These are phyloP conservation scores for Epinephelus lanceolatus DNA, from an alignment of 2,113 vertebrate species.

Conservation along the genomic window DNA sequence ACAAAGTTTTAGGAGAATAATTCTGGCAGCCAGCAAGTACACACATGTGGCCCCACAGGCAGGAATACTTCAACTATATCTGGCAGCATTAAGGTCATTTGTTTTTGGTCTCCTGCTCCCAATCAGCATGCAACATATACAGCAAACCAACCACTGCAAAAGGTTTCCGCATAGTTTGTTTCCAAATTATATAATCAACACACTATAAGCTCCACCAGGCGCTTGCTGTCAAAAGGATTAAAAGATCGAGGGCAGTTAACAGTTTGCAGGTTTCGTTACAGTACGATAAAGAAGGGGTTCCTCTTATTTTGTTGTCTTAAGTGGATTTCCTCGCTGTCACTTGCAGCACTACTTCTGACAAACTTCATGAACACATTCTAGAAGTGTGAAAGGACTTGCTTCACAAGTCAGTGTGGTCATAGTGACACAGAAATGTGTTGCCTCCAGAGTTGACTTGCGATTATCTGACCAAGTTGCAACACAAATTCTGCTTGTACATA, in stretches of 20 bases:
- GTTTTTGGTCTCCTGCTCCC: background rate
- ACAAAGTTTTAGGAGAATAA: background rate
- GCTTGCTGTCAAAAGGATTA: background rate
- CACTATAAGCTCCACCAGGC: background rate
- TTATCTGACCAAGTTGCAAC: background rate
- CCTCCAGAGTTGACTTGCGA: background rate
- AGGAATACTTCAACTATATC: background rate
- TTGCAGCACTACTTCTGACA: background rate
- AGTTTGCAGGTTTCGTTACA: background rate
- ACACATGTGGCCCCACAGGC: conserved; percentile 23
- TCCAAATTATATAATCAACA: too few species aligned
- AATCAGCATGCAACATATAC: conserved; percentile 6
- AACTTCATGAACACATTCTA: background rate
- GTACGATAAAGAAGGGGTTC: background rate
- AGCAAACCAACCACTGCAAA: conserved; percentile 1
- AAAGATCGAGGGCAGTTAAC: background rate
- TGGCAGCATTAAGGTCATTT: conserved; percentile 2
- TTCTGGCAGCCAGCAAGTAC: conserved; percentile 2
- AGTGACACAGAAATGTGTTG: background rate
- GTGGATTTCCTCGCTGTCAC: conserved; percentile 46
- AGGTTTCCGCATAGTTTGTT: background rate
- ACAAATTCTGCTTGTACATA: background rate
- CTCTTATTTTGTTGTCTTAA: conserved; percentile 30
- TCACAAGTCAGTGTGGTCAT: conserved; percentile 19
- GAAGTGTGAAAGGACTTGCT: conserved; percentile 37